These are phyloP conservation scores for Glossosoma conforme DNA, from an alignment of 1,140 invertebrate species.

Conservation along the genomic window DNA sequence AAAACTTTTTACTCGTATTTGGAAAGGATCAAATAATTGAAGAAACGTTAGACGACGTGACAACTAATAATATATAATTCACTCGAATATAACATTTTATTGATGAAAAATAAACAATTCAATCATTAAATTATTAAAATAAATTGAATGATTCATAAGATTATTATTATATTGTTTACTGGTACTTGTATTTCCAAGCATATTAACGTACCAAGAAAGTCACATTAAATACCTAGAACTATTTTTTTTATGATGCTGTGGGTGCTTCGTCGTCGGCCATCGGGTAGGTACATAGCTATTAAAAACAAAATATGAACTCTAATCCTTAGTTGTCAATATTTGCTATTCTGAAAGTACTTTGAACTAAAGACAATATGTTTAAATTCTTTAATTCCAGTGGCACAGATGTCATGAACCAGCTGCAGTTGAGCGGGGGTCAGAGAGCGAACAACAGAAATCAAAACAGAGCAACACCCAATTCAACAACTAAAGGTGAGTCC, in stretches of 20 bases:
- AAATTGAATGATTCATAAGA: too few relatives aligned
- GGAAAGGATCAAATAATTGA: too few relatives aligned
- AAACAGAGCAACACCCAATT: conserved; percentile 26
- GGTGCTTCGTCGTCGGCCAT: neutral
- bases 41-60: too few relatives aligned
- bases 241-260: neutral
- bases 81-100: too few relatives aligned
- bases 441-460: conserved; percentile 14
- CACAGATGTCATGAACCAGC: conserved; percentile 27
- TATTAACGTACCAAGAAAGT: neutral
- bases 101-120: too few relatives aligned
- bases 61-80: too few relatives aligned
- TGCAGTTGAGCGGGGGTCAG: conserved; percentile 20
- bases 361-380: neutral
- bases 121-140: too few relatives aligned
- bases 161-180: too few relatives aligned
- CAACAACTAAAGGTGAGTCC: conserved; percentile 21
- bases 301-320: neutral
- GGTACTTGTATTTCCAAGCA: too few relatives aligned
- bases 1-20: too few relatives aligned
- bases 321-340: neutral
- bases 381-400: conserved; percentile 19
- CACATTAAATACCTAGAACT: neutral
- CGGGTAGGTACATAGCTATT: neutral
- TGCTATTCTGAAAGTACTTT: neutral